Percentiles rank a stretch among this genome's conserved stretches.
phyloP scores from a whole-genome alignment of 2,113 vertebrate species.

The Pseudorhombus dupliciocellatus region DNA sequence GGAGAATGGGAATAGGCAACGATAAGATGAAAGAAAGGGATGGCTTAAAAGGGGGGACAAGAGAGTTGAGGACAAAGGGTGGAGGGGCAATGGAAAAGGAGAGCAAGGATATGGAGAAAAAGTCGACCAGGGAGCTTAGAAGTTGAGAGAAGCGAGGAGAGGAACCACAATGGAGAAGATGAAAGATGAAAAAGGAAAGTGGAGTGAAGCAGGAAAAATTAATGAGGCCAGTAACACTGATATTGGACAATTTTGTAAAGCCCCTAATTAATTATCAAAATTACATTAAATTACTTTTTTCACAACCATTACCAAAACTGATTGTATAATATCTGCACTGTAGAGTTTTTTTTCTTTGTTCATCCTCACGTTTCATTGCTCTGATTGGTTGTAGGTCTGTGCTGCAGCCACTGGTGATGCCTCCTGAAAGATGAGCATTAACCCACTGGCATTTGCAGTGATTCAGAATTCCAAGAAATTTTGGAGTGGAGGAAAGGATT shows the following conservation, averaged over 20 bases:
- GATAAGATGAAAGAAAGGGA: constrained; percentile 50
- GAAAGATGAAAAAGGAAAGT: constrained; percentile 4
- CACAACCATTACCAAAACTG: too few species aligned
- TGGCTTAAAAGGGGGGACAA: constrained; percentile 26
- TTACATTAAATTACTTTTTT: not conserved
- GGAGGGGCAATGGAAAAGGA: constrained; percentile 17
- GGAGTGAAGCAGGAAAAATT: not conserved
- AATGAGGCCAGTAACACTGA: not conserved
- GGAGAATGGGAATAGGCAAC: constrained; percentile 29
- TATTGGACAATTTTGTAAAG: not conserved
- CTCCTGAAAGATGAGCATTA: too few species aligned
- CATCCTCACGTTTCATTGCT: too few species aligned
- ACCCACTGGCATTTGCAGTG: not conserved
- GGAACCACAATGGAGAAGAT: constrained; percentile 4
- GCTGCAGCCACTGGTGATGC: too few species aligned
- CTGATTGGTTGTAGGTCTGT: too few species aligned
- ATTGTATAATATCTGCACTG: not conserved
- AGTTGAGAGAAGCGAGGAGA: not conserved
- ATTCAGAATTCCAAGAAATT: not conserved
- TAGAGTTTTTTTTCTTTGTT: too few species aligned
- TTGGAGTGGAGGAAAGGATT: not conserved
- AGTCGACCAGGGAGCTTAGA: constrained; percentile 16
- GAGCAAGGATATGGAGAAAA: constrained; percentile 23
- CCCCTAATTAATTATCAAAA: not conserved
- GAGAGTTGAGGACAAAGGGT: constrained; percentile 41